Evolutionary conservation across 30 jellyfish, hydroid and myxozoan species (phyloP).

Genomic region (Cassiopea xamachana): DNA sequence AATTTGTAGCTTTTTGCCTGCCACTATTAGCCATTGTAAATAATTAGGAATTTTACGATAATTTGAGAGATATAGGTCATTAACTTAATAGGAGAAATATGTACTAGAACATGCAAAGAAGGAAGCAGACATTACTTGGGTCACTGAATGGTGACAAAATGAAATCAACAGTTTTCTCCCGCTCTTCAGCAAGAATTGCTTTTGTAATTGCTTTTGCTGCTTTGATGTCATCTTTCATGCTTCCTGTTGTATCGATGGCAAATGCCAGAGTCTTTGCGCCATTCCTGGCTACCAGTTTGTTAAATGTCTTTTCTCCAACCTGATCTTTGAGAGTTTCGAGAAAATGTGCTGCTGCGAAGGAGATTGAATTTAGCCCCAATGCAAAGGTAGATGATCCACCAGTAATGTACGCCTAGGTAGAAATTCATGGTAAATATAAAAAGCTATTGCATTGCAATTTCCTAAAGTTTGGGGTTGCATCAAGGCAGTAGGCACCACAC

Average conservation of each 20-base stretch:
- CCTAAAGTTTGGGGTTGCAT: too few species aligned
- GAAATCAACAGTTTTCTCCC: conserved; percentile 81
- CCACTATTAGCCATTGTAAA: too few species aligned
- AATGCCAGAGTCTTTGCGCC: conserved; percentile 87
- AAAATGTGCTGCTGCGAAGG: conserved; percentile 75
- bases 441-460: too few species aligned
- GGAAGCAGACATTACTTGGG: conserved; percentile 59
- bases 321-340: conserved; percentile 63
- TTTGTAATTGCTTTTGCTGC: conserved; percentile 90
- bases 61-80: neutral
- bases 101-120: too few species aligned
- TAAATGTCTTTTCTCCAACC: conserved; percentile 69
- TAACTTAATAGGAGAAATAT: neutral
- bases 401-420: conserved; percentile 15
- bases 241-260: conserved; percentile 89
- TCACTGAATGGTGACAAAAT: conserved; percentile 86
- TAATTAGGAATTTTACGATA: too few species aligned
- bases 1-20: too few species aligned
- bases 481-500: too few species aligned
- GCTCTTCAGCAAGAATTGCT: conserved; percentile 74
- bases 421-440: neutral
- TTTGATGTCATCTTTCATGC: conserved; percentile 84
- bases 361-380: conserved; percentile 58
- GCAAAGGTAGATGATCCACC: conserved; percentile 26
- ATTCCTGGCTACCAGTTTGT: conserved; percentile 74